Conservation (phyloP, 1,140 invertebrate genomes). For the Drosophila nannoptera region DNA sequence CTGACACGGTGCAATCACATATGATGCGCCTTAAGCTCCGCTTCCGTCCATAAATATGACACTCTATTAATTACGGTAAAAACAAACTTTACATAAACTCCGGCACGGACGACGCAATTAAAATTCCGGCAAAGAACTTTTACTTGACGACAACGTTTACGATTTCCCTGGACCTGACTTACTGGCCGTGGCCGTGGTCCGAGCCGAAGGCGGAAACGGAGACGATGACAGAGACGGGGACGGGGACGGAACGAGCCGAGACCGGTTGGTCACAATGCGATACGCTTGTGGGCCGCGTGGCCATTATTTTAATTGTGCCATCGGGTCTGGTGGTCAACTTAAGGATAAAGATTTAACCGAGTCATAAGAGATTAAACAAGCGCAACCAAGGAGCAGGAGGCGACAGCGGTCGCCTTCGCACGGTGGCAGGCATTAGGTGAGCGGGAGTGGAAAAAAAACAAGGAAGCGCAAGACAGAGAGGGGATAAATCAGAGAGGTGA, state of each 20-base stretch:
- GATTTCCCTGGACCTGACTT: neutral
- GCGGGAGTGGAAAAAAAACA: neutral
- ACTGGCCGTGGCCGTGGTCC: too few relatives aligned
- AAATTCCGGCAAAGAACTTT: conserved; percentile 14
- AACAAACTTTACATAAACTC: conserved; percentile 18
- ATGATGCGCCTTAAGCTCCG: conserved; percentile 42
- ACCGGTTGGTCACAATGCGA: conserved; percentile 3
- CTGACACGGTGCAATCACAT: conserved; percentile 39
- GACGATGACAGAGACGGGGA: too few relatives aligned
- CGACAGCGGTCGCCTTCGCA: too few relatives aligned
- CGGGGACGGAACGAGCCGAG: too few relatives aligned
- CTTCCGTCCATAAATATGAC: conserved; percentile 56
- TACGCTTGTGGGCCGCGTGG: conserved; percentile 23
- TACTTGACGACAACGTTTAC: conserved; percentile 2
- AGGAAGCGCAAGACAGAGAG: neutral
- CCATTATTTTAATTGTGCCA: conserved; percentile 33
- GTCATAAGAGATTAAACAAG: conserved; percentile 16
- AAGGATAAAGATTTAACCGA: conserved; percentile 14
- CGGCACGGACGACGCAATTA: conserved; percentile 23
- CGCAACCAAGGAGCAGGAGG: neutral
- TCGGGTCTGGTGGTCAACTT: conserved; percentile 33
- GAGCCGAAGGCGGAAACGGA: too few relatives aligned
- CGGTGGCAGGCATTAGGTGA: neutral
- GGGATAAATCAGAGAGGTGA: neutral
- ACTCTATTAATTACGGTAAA: conserved; percentile 65